A percentile compares a stretch with the other conserved stretches of the same genome.
These are phyloP conservation scores for Tinamus major DNA, from an alignment of 2,797 vertebrate genomes.

Conservation along the genomic window DNA sequence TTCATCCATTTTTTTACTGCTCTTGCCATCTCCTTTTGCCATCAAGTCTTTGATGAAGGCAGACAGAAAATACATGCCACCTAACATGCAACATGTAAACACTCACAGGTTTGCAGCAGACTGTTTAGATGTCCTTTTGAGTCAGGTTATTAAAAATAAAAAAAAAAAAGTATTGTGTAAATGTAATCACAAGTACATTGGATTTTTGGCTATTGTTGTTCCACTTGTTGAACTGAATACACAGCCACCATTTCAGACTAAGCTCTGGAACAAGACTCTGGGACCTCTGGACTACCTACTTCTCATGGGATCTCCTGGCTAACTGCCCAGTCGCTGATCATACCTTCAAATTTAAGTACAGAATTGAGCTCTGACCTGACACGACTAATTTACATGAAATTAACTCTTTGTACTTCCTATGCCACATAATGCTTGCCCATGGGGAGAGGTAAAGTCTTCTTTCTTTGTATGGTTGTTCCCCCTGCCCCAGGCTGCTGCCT, in stretches of 20 bases:
- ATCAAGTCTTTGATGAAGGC: not conserved
- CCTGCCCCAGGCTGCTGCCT: not conserved
- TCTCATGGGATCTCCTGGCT: not conserved
- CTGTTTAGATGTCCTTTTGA: not conserved
- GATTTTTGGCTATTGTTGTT: not conserved
- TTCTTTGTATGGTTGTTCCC: not conserved
- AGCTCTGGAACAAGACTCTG: not conserved
- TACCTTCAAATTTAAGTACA: not conserved
- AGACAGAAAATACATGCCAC: not conserved
- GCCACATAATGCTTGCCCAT: fast-evolving
- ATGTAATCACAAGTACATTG: not conserved
- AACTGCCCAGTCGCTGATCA: not conserved
- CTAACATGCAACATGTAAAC: not conserved
- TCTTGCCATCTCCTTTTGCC: not conserved
- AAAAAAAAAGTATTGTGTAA: not conserved
- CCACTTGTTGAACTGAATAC: not conserved
- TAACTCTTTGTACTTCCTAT: not conserved
- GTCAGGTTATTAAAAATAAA: not conserved
- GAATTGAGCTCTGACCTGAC: not conserved
- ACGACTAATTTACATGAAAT: not conserved
- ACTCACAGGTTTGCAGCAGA: not conserved
- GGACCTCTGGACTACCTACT: not conserved
- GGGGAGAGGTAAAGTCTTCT: not conserved
- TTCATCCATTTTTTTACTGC: not conserved
- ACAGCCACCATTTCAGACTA: fast-evolving